Percentiles rank a stretch among this genome's conserved stretches.
phyloP scores from a whole-genome alignment of 2,113 vertebrate genomes.

The Aphelocoma coerulescens region DNA sequence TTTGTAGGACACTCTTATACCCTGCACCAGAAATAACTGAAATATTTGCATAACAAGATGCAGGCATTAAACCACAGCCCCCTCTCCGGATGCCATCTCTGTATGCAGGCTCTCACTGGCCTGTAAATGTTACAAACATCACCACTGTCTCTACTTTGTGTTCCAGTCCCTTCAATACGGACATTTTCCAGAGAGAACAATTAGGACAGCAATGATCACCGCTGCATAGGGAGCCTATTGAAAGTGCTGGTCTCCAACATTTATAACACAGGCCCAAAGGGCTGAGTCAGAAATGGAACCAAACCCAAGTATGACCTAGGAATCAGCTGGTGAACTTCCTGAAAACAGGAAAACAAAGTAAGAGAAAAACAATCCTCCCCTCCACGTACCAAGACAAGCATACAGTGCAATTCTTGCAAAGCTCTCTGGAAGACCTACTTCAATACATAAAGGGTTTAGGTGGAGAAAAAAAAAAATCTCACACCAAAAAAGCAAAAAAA shows the following conservation, averaged over 20 bases:
- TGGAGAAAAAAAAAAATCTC: not conserved
- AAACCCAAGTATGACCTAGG: constrained; percentile 5
- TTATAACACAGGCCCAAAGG: not conserved
- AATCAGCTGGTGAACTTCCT: not conserved
- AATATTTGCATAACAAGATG: not conserved
- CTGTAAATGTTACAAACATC: not conserved
- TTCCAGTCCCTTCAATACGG: not conserved
- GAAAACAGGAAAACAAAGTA: not conserved
- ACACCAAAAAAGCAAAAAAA: not conserved
- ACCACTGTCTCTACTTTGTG: not conserved
- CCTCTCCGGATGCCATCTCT: not conserved
- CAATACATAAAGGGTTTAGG: not conserved
- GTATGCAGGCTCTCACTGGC: accelerated
- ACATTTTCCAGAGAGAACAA: not conserved
- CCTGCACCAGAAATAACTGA: not conserved
- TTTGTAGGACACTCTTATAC: not conserved
- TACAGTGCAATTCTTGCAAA: not conserved
- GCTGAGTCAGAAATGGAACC: constrained; percentile 8
- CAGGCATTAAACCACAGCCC: not conserved
- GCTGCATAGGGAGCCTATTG: not conserved
- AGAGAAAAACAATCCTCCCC: not conserved
- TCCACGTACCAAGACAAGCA: not conserved
- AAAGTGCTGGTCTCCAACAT: not conserved
- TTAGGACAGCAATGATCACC: not conserved
- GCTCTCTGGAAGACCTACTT: not conserved